phyloP scores from a whole-genome alignment of 1,140 invertebrate genomes.

The Bradysia coprophila region DNA sequence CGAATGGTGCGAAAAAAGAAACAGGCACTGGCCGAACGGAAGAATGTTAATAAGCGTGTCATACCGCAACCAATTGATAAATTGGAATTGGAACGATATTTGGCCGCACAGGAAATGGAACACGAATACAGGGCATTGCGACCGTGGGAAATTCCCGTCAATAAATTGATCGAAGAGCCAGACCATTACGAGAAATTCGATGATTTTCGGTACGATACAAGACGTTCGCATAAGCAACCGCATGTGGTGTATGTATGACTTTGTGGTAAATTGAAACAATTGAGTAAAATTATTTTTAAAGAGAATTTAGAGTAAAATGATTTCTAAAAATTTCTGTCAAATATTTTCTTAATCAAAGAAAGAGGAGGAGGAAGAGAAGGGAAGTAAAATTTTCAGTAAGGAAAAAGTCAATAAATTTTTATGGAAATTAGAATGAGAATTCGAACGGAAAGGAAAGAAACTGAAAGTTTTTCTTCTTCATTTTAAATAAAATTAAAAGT shows the following conservation, averaged over 20 bases:
- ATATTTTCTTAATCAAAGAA: too few species aligned
- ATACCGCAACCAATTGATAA: conserved; percentile 19
- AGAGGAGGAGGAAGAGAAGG: too few species aligned
- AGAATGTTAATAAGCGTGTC: conserved; percentile 17
- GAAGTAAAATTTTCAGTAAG: too few species aligned
- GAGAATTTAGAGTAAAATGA: too few species aligned
- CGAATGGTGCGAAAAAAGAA: conserved; percentile 18
- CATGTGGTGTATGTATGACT: conserved; percentile 26
- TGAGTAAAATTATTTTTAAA: too few species aligned
- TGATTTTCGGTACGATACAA: conserved; percentile 12
- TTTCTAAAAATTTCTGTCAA: too few species aligned
- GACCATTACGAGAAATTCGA: conserved; percentile 23
- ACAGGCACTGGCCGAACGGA: conserved; percentile 16
- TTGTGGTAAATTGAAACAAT: too few species aligned
- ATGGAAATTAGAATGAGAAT: too few species aligned
- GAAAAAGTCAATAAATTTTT: too few species aligned
- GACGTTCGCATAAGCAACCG: conserved; percentile 7
- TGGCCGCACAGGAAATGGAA: conserved; percentile 19
- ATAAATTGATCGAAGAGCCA: conserved; percentile 18
- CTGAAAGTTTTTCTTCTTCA: too few species aligned
- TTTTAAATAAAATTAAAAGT: not conserved
- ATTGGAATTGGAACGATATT: conserved; percentile 20
- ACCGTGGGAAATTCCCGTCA: conserved; percentile 21
- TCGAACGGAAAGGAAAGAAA: too few species aligned
- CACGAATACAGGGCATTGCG: conserved; percentile 22